Conservation (phyloP, 2,113 vertebrate species). For the Megaceryle torquata region DNA sequence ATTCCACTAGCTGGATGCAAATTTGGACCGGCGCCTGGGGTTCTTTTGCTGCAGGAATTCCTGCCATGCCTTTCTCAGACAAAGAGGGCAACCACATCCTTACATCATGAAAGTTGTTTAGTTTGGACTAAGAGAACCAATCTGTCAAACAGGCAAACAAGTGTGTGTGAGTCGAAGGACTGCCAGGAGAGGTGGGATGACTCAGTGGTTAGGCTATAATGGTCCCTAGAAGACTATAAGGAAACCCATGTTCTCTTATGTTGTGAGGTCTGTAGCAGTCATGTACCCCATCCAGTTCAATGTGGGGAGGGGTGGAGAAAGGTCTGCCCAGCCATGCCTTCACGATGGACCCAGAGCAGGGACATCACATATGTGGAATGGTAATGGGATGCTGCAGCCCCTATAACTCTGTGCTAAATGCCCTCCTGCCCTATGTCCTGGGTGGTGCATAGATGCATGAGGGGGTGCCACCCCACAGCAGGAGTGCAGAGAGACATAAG, state of each 20-base stretch:
- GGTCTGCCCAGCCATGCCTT: background rate
- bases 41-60: background rate
- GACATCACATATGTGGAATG: rapidly evolving
- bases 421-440: background rate
- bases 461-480: background rate
- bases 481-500: background rate
- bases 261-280: background rate
- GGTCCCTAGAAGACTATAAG: background rate
- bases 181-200: background rate
- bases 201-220: background rate
- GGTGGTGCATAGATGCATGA: background rate
- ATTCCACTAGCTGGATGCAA: background rate
- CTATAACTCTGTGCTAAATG: background rate
- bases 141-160: background rate
- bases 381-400: background rate
- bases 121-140: background rate
- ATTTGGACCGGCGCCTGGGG: background rate
- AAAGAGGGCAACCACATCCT: background rate
- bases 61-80: background rate
- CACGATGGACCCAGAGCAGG: background rate
- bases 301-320: background rate
- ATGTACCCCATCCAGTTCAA: background rate
- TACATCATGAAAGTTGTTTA: background rate
- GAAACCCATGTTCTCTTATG: background rate
- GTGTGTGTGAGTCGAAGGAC: background rate